phyloP scores from a whole-genome alignment of 2,113 vertebrate genomes.

The Pygoscelis antarcticus region DNA sequence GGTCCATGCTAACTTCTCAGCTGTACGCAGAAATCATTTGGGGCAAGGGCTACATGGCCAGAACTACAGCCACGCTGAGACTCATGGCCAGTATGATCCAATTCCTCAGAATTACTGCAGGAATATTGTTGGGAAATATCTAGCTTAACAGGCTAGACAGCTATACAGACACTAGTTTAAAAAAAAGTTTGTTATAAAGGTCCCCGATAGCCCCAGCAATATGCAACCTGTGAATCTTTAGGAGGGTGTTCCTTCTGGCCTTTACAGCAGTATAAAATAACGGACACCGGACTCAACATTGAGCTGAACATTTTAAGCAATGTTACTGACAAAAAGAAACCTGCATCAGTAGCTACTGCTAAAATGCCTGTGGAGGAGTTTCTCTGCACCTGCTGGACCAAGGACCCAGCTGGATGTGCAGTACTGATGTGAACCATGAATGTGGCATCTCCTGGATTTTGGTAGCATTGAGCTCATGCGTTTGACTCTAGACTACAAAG shows the following conservation, averaged over 20 bases:
- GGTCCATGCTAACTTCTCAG: not conserved
- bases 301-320: not conserved
- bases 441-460: not conserved
- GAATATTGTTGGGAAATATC: not conserved
- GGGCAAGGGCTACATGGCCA: not conserved
- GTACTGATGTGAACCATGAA: not conserved
- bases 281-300: not conserved
- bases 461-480: rapidly evolving
- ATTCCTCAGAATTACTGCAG: not conserved
- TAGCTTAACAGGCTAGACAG: not conserved
- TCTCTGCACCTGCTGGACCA: not conserved
- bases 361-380: not conserved
- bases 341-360: not conserved
- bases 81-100: not conserved
- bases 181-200: not conserved
- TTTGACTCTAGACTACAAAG: not conserved
- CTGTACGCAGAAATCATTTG: not conserved
- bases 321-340: not conserved
- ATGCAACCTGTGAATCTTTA: not conserved
- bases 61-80: not conserved
- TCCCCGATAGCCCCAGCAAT: not conserved
- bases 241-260: not conserved
- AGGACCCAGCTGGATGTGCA: not conserved
- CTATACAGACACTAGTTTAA: not conserved
- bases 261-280: not conserved